phyloP scores from a whole-genome alignment of 2,113 vertebrate species.

The Petromus typicus region DNA sequence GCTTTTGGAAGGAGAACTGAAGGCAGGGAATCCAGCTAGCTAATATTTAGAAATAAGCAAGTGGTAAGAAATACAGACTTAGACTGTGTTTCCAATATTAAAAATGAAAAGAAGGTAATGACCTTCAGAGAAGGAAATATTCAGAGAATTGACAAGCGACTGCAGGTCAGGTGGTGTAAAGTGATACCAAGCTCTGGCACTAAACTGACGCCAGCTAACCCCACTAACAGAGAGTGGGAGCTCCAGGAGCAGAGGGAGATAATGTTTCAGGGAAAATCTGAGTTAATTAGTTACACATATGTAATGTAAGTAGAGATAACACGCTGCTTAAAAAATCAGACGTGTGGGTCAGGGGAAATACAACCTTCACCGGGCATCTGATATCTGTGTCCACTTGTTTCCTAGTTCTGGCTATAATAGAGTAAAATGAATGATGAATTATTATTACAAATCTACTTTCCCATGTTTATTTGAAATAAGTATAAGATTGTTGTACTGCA shows the following conservation, averaged over 20 bases:
- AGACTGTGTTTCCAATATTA: background rate
- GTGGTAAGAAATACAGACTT: background rate
- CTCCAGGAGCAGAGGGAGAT: background rate
- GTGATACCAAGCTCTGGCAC: background rate
- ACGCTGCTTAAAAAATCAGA: slow-evolving; percentile 58
- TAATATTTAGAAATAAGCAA: background rate
- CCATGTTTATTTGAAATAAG: slow-evolving; percentile 42
- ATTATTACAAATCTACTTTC: background rate
- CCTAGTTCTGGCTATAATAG: background rate
- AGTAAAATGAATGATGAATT: slow-evolving; percentile 43
- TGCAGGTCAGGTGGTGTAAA: background rate
- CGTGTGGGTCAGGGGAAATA: slow-evolving; percentile 36
- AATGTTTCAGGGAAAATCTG: slow-evolving; percentile 11
- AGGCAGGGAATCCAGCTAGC: background rate
- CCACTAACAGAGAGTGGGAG: slow-evolving; percentile 32
- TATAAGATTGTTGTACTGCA: background rate
- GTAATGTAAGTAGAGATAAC: slow-evolving; percentile 36
- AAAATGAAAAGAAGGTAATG: background rate
- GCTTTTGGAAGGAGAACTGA: background rate
- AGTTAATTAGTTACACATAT: slow-evolving; percentile 52
- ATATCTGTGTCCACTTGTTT: slow-evolving; percentile 35
- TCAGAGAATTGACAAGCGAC: background rate
- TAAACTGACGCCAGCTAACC: background rate
- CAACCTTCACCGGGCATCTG: slow-evolving; percentile 26
- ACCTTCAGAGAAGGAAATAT: background rate